Conservation (phyloP, 2,113 vertebrate genomes). For the Australoheros scitulus region DNA sequence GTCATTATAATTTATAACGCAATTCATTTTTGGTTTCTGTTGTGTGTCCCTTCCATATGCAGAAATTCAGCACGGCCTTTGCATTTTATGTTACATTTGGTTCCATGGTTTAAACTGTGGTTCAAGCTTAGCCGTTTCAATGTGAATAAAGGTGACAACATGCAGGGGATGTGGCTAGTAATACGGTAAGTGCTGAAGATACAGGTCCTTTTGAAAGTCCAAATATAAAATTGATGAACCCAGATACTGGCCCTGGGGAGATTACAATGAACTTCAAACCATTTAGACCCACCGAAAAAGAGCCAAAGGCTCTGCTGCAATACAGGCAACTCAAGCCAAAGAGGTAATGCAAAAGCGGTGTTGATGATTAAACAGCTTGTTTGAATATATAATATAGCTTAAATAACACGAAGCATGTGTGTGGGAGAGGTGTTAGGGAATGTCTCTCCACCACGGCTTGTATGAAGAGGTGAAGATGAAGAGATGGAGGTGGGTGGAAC, state of each 20-base stretch:
- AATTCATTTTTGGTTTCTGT: background rate
- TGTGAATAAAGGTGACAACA: background rate
- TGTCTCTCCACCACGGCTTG: conserved; percentile 34
- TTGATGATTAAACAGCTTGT: conserved; percentile 28
- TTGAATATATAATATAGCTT: conserved; percentile 22
- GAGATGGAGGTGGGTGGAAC: conserved; percentile 65
- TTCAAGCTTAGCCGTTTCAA: background rate
- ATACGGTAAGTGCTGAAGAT: background rate
- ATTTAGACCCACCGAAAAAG: background rate
- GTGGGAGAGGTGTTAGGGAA: conserved; percentile 52
- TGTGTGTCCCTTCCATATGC: background rate
- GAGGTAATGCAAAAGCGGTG: background rate
- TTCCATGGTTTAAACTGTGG: background rate
- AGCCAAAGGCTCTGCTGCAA: background rate
- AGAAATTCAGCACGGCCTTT: background rate
- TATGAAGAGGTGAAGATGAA: conserved; percentile 57
- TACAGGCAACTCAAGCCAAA: background rate
- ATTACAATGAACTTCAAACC: background rate
- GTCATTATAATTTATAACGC: too few relatives aligned
- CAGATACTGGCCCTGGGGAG: background rate
- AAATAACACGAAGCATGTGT: conserved; percentile 28
- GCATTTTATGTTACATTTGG: background rate
- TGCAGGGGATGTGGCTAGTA: background rate
- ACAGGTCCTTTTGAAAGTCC: background rate
- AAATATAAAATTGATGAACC: background rate